These are phyloP conservation scores for Xyrichtys novacula DNA, from an alignment of 2,797 vertebrate species.

Conservation along the genomic window DNA sequence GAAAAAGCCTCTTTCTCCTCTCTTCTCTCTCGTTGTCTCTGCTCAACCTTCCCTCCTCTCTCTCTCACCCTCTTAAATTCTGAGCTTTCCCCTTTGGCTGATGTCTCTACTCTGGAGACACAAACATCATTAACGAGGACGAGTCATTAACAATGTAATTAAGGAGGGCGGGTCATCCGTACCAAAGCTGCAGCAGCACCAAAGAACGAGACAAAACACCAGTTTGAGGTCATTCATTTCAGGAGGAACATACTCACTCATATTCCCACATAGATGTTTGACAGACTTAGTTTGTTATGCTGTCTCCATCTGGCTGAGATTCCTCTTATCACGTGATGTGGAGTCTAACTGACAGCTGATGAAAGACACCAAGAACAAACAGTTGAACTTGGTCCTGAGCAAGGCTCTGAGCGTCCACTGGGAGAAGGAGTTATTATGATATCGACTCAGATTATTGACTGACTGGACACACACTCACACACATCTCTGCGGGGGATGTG, in stretches of 20 bases:
- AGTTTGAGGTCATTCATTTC: conserved; percentile 58
- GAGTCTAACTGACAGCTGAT: conserved; percentile 60
- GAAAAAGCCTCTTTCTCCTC: conserved; percentile 2
- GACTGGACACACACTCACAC: conserved; percentile 7
- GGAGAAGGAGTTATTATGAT: conserved; percentile 68
- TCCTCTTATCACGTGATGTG: conserved; percentile 17
- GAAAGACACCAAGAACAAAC: conserved; percentile 67
- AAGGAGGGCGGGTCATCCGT: conserved; percentile 65
- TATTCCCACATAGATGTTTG: conserved; percentile 11
- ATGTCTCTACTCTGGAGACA: conserved; percentile 69
- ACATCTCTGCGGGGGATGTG: background rate
- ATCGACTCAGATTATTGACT: conserved; percentile 69
- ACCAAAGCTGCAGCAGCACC: conserved; percentile 38
- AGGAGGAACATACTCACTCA: background rate
- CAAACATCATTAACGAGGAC: conserved; percentile 73
- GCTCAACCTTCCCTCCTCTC: conserved; percentile 16
- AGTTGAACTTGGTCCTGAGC: conserved; percentile 51
- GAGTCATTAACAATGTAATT: conserved; percentile 80
- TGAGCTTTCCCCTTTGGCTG: conserved; percentile 30
- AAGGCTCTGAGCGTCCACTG: conserved; percentile 36
- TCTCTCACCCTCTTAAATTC: conserved; percentile 23
- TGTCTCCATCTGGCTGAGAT: conserved; percentile 23
- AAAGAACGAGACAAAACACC: conserved; percentile 49
- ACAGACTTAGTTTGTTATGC: conserved; percentile 39
- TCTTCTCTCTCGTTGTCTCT: conserved; percentile 11